Evolutionary conservation across 2,797 vertebrate species (phyloP).

Genomic region (Lacerta agilis): DNA sequence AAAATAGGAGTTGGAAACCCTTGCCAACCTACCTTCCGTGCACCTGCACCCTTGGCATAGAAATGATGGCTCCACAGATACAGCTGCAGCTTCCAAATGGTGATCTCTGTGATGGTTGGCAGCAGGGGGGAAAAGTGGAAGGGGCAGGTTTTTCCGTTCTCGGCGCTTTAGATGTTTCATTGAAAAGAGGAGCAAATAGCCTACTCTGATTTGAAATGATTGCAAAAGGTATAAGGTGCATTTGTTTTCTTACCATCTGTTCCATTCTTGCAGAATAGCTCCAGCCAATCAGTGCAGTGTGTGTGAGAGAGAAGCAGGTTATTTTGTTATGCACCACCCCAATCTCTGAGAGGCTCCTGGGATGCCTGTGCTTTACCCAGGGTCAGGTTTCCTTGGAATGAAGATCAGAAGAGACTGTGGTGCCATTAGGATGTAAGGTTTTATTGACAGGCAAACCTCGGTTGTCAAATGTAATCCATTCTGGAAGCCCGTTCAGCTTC

Average conservation of each 20-base stretch:
- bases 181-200: constrained; percentile 19
- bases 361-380: no score
- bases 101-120: neutral
- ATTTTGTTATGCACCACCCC: no score
- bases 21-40: no score
- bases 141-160: neutral
- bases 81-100: neutral
- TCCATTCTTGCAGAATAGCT: constrained; percentile 41
- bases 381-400: no score
- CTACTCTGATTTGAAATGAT: constrained; percentile 39
- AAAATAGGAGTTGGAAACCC: no score
- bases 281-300: constrained; percentile 41
- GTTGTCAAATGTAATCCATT: no score
- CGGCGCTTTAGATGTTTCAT: neutral
- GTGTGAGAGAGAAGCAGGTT: neutral
- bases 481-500: no score
- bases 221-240: constrained; percentile 22
- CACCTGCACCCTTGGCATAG: neutral
- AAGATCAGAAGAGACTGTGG: no score
- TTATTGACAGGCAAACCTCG: no score
- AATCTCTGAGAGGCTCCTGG: no score
- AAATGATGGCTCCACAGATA: neutral
- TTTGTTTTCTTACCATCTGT: constrained; percentile 46
- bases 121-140: neutral
- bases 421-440: no score